These are phyloP conservation scores for Dichetophora obliterata DNA, from an alignment of 2,888 invertebrate species.

Conservation along the genomic window DNA sequence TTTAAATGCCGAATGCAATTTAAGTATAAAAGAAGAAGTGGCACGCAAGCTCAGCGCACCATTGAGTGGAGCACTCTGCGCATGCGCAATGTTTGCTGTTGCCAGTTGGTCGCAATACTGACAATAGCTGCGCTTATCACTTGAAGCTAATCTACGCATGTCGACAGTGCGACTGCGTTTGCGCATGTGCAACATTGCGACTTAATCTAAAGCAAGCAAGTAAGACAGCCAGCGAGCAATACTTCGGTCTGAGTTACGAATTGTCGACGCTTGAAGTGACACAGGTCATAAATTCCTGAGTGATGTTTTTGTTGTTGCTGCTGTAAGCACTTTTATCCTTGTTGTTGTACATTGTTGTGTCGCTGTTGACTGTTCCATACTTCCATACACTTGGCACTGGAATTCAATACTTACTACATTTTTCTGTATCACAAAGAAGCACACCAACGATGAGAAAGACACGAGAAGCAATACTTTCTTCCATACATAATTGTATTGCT, in stretches of 20 bases:
- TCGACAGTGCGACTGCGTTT: background rate
- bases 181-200: slow-evolving; percentile 25
- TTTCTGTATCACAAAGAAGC: no score
- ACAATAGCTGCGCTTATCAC: slow-evolving; percentile 16
- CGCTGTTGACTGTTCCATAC: background rate
- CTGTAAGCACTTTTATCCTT: background rate
- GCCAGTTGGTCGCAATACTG: background rate
- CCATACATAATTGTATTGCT: no score
- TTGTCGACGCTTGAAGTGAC: slow-evolving; percentile 64
- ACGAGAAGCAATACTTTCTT: no score
- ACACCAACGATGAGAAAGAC: no score
- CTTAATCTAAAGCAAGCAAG: slow-evolving; percentile 2
- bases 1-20: slow-evolving; percentile 14
- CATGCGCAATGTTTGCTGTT: slow-evolving; percentile 1
- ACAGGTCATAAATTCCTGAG: slow-evolving; percentile 64
- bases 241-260: slow-evolving; percentile 58
- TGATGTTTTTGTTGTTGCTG: slow-evolving; percentile 49
- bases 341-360: slow-evolving; percentile 50
- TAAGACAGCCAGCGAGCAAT: background rate
- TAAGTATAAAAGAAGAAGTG: background rate
- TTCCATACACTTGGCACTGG: slow-evolving; percentile 2
- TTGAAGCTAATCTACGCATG: slow-evolving; percentile 22
- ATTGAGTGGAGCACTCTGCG: background rate
- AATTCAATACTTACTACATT: slow-evolving; percentile 20
- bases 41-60: slow-evolving; percentile 19